A percentile compares a stretch with the other conserved stretches of the same genome.
Evolutionary conservation across 2,888 invertebrate genomes (phyloP).

Genomic region (Thumatha senex): DNA sequence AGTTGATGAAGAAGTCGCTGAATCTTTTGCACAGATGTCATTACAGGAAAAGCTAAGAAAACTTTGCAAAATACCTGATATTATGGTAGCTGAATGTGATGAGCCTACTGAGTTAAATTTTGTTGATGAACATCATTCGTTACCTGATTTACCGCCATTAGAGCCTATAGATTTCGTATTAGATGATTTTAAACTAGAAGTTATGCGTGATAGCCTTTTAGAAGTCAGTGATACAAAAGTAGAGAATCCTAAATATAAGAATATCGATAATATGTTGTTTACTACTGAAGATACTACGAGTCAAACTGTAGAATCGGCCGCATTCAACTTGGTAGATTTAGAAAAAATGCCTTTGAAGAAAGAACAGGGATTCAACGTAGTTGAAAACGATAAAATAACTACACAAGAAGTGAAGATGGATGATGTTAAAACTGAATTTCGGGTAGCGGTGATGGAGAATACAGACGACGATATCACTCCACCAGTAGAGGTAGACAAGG

Average conservation of each 20-base stretch:
- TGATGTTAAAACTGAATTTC: slow-evolving; percentile 55
- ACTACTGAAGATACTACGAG: slow-evolving; percentile 68
- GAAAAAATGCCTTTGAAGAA: slow-evolving; percentile 67
- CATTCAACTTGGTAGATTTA: slow-evolving; percentile 72
- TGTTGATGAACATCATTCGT: slow-evolving; percentile 74
- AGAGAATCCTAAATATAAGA: slow-evolving; percentile 74
- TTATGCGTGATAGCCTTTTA: slow-evolving; percentile 72
- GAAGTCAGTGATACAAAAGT: slow-evolving; percentile 61
- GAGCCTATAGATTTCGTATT: slow-evolving; percentile 70
- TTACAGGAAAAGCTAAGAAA: slow-evolving; percentile 72
- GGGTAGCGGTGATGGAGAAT: slow-evolving; percentile 72
- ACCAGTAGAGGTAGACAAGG: slow-evolving; percentile 79
- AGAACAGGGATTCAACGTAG: slow-evolving; percentile 70
- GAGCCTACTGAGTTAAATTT: slow-evolving; percentile 71
- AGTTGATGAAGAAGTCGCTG: slow-evolving; percentile 36
- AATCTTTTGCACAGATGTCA: slow-evolving; percentile 50
- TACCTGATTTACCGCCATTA: slow-evolving; percentile 65
- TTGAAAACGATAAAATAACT: slow-evolving; percentile 70
- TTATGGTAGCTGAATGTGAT: slow-evolving; percentile 77
- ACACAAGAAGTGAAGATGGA: slow-evolving; percentile 69
- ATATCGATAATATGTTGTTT: slow-evolving; percentile 72
- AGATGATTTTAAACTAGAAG: slow-evolving; percentile 74
- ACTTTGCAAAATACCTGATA: slow-evolving; percentile 74
- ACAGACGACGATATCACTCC: slow-evolving; percentile 83
- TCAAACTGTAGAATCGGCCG: slow-evolving; percentile 63